phyloP scores from a whole-genome alignment of 2,888 invertebrate genomes.

The Eupithecia insigniata region DNA sequence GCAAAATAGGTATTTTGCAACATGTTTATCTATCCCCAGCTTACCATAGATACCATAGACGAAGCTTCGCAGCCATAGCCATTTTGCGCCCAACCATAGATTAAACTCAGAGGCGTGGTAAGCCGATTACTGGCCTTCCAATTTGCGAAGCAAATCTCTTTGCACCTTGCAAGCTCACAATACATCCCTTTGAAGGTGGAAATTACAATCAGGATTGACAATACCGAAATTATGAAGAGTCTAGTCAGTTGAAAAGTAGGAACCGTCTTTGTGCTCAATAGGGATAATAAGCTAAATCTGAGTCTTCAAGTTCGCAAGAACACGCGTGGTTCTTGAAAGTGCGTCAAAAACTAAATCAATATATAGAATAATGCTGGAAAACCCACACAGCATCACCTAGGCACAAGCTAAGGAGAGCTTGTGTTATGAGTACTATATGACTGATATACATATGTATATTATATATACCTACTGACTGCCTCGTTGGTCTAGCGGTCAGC shows the following conservation, averaged over 20 bases:
- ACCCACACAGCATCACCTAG: no score
- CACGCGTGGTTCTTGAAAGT: not conserved
- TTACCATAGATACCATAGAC: not conserved
- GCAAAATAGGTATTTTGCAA: slow-evolving; percentile 10
- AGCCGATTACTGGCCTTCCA: slow-evolving; percentile 73
- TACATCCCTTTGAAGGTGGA: slow-evolving; percentile 51
- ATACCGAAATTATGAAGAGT: slow-evolving; percentile 34
- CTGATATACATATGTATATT: no score
- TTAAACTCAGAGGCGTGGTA: slow-evolving; percentile 49
- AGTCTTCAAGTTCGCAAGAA: not conserved
- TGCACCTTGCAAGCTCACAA: slow-evolving; percentile 57
- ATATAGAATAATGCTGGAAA: no score
- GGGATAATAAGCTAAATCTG: not conserved
- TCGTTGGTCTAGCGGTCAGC: no score
- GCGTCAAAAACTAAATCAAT: no score
- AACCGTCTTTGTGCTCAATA: not conserved
- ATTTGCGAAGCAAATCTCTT: slow-evolving; percentile 72
- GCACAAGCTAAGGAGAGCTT: no score
- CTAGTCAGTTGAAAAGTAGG: slow-evolving; percentile 18
- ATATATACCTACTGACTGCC: no score
- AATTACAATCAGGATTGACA: slow-evolving; percentile 60
- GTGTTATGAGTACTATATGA: no score
- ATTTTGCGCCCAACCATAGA: slow-evolving; percentile 24
- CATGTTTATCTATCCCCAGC: no score
- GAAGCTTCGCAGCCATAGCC: not conserved